Evolutionary conservation across 2,113 vertebrate genomes (phyloP), one percentile per base, ranked within the genome.

Genomic region (Chinchilla lanigera): DNA sequence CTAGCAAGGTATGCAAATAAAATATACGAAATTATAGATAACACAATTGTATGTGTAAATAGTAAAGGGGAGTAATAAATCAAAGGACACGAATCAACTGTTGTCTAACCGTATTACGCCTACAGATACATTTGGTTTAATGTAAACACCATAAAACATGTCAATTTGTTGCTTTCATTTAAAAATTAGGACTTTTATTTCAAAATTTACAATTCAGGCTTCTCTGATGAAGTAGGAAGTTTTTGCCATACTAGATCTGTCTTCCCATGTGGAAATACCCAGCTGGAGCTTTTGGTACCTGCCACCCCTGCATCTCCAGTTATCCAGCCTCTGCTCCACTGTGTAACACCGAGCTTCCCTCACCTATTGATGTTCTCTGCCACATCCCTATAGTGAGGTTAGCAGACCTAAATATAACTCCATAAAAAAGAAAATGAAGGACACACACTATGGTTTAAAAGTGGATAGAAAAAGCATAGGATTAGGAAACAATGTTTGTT

Each of bases 191-290:
- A 71, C 10, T 30, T 86, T 41, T 86, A 41, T 69, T 89, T 85
- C 78, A 86, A 95, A 87, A 92, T 44, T 75, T 60, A 19, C 7
- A 80, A 80, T 58, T 89, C 19, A 65, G 7, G 28, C 47, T 84
- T 90, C 80, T 90, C 52, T 94, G 78, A 33, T 41, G 85, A 95
- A 86, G 52, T 7, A 58, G 12, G 60, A 56, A 69, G 52, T n/a
- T 71, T 92, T n/a, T 82, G 41, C 47, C 14, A 60, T 30, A 19
- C 30, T 30, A 10, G n/a, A 73, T 52, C 52, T 22, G 12, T 73
- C 89, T 50, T 81, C 71, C 7, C 33, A 17, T 3, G 4, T 5
- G 4, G 41, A 2, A 13, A 6, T 61, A 44, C 20, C 41, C 26
- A 38, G 17, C 58, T 17, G 3, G 58, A 50, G 16, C 35, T 3